Evolutionary conservation across 2,113 vertebrate genomes (phyloP).

Genomic region (Callopanchax toddi): DNA sequence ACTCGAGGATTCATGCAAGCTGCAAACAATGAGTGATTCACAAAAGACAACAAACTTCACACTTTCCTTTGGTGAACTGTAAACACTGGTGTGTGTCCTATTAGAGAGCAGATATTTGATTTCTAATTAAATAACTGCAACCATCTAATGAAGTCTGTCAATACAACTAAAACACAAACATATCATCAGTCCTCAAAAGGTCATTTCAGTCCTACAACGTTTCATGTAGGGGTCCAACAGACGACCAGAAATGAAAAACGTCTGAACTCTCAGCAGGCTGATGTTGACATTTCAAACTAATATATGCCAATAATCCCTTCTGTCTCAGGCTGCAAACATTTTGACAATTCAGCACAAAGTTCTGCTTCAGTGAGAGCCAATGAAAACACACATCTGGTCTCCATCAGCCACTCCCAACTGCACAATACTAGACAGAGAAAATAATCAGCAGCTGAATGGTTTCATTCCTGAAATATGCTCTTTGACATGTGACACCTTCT

Average conservation of each 20-base stretch:
- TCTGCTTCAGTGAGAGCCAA: slow-evolving; percentile 27
- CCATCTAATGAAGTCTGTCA: not conserved
- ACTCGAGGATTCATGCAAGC: not conserved
- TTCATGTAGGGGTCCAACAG: slow-evolving; percentile 11
- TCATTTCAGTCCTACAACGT: not conserved
- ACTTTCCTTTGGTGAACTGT: not conserved
- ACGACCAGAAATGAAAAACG: slow-evolving; percentile 5
- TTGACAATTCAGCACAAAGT: slow-evolving; percentile 1
- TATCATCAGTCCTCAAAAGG: not conserved
- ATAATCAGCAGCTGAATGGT: slow-evolving; percentile 16
- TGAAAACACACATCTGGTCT: slow-evolving; percentile 67
- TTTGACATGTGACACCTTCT: not conserved
- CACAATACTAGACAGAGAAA: slow-evolving; percentile 20
- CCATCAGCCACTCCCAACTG: slow-evolving; percentile 45
- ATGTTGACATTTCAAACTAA: slow-evolving; percentile 4
- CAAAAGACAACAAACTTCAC: not conserved
- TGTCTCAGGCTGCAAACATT: slow-evolving; percentile 15
- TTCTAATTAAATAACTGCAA: not conserved
- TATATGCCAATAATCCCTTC: slow-evolving; percentile 15
- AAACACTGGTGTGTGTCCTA: not conserved
- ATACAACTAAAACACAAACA: not conserved
- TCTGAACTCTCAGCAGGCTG: not conserved
- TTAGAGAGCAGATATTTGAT: not conserved
- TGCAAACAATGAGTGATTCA: not conserved
- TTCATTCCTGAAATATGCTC: not conserved